A percentile compares a stretch with the other conserved stretches of the same genome.
Evolutionary conservation across 2,797 vertebrate species (phyloP).

Genomic region (Chrysolophus pictus): DNA sequence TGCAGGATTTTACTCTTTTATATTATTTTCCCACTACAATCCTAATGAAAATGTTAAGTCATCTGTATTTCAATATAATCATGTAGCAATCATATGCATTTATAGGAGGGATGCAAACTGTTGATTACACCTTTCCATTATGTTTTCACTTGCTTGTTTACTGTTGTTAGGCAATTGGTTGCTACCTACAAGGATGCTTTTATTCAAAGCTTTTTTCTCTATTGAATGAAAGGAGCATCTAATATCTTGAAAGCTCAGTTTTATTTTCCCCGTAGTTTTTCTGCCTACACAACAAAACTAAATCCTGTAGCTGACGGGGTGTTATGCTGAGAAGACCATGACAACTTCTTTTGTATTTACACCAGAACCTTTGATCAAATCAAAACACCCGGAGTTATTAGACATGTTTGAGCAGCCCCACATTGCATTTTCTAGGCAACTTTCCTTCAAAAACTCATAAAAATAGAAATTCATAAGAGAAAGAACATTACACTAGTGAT

Average conservation of each 20-base stretch:
- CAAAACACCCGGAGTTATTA: constrained; percentile 41
- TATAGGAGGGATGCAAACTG: background rate
- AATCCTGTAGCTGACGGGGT: background rate
- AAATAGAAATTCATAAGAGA: constrained; percentile 70
- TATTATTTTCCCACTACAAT: constrained; percentile 1
- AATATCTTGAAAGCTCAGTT: constrained; percentile 21
- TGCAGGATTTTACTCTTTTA: background rate
- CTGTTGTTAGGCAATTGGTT: background rate
- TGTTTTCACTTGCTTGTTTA: background rate
- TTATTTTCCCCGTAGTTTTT: constrained; percentile 39
- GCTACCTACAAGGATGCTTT: background rate
- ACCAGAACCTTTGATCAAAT: constrained; percentile 36
- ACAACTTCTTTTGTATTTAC: constrained; percentile 42
- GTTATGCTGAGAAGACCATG: constrained; percentile 19
- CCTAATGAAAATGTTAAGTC: constrained; percentile 6
- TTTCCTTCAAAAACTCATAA: constrained; percentile 63
- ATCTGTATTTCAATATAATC: background rate
- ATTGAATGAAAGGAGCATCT: background rate
- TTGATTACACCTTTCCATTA: background rate
- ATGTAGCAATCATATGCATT: background rate
- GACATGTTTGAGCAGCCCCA: constrained; percentile 31
- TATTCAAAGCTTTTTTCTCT: background rate
- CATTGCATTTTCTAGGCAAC: constrained; percentile 39
- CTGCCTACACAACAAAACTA: constrained; percentile 32
- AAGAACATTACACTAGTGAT: constrained; percentile 34